A percentile compares a stretch with the other conserved stretches of the same genome.
Conservation (phyloP, 2,797 vertebrate genomes). For the Enteromius afrohamiltoni region DNA sequence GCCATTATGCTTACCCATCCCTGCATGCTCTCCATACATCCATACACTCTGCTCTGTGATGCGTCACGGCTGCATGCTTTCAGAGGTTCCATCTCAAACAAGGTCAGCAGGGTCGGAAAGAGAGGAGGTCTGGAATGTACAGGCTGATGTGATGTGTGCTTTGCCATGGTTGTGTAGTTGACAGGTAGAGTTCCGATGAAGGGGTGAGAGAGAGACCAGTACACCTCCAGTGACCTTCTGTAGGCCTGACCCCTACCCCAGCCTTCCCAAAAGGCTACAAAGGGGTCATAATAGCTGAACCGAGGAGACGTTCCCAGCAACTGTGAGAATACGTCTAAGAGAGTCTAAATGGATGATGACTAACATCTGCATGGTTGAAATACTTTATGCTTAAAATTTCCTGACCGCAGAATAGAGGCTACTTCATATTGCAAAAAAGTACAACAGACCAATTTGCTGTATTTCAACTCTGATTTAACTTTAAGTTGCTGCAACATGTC, state of each 20-base stretch:
- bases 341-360: conserved; percentile 25
- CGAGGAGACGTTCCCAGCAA: conserved; percentile 51
- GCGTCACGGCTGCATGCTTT: conserved; percentile 51
- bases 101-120: conserved; percentile 41
- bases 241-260: conserved; percentile 43
- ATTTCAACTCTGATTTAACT: not conserved
- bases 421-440: not conserved
- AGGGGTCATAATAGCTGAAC: conserved; percentile 51
- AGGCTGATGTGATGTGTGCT: conserved; percentile 56
- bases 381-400: not conserved
- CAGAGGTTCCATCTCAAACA: conserved; percentile 35
- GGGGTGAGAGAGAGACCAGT: conserved; percentile 64
- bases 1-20: conserved; percentile 36
- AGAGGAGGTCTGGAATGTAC: conserved; percentile 59
- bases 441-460: not conserved
- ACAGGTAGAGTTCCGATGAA: conserved; percentile 47
- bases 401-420: not conserved
- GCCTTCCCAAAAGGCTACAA: conserved; percentile 51
- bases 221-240: conserved; percentile 66
- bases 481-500: not conserved
- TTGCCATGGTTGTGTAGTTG: conserved; percentile 48
- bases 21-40: conserved; percentile 46
- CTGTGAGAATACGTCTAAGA: conserved; percentile 14
- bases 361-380: conserved; percentile 16
- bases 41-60: conserved; percentile 33